Percentiles rank a stretch among this genome's conserved stretches.
These are phyloP conservation scores for Passer domesticus DNA, from an alignment of 2,113 vertebrate genomes.

Conservation along the genomic window DNA sequence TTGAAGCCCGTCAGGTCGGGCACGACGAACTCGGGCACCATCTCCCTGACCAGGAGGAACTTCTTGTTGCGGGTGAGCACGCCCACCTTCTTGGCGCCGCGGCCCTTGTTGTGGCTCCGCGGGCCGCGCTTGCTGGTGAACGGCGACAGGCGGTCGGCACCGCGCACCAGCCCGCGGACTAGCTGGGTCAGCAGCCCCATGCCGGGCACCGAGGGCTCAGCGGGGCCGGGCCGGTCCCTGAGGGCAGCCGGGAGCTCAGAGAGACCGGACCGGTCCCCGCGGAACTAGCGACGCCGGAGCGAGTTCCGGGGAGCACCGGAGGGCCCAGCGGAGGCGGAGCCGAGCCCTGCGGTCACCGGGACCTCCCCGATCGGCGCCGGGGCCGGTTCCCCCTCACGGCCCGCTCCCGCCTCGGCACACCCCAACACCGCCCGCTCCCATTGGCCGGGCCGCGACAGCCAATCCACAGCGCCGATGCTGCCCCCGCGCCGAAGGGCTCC, in stretches of 20 bases:
- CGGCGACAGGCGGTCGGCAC: slow-evolving; percentile 85
- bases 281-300: too few species aligned
- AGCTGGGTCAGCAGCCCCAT: slow-evolving; percentile 89
- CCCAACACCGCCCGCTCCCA: neutral
- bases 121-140: slow-evolving; percentile 94
- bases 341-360: neutral
- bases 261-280: too few species aligned
- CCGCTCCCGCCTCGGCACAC: accelerated
- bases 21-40: slow-evolving; percentile 90
- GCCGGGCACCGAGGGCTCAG: neutral
- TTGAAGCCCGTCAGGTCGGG: slow-evolving; percentile 82
- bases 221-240: too few species aligned
- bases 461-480: neutral
- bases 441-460: neutral
- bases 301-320: too few species aligned
- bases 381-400: accelerated
- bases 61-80: slow-evolving; percentile 70
- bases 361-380: too few species aligned
- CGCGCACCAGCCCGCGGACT: slow-evolving; percentile 81
- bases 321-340: accelerated
- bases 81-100: slow-evolving; percentile 79
- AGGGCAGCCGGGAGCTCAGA: neutral
- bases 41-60: slow-evolving; percentile 78
- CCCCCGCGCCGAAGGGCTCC: accelerated
- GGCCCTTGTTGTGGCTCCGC: slow-evolving; percentile 79